phyloP scores from a whole-genome alignment of 2,888 invertebrate species.

The Campopleginae sp. region DNA sequence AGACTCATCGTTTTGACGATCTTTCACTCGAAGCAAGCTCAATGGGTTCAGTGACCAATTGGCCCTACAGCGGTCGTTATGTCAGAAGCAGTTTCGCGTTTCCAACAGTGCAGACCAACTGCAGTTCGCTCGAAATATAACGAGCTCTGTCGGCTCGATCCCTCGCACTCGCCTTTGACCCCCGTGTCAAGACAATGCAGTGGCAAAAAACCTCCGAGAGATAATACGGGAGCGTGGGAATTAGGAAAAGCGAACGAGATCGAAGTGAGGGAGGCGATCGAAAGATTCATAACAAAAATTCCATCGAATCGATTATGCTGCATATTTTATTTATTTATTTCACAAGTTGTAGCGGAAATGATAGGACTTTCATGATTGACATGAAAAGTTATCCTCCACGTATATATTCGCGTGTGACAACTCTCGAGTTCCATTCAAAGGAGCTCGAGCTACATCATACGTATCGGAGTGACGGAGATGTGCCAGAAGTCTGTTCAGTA shows the following conservation, averaged over 20 bases:
- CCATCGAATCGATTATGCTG: slow-evolving; percentile 21
- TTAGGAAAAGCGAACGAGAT: too few relatives aligned
- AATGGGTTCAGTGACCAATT: too few relatives aligned
- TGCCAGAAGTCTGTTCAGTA: slow-evolving; percentile 45
- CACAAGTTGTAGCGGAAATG: background rate
- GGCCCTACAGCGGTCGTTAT: too few relatives aligned
- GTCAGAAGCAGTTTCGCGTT: too few relatives aligned
- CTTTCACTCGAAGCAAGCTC: background rate
- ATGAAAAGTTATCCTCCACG: slow-evolving; percentile 30
- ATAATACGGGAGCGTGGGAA: too few relatives aligned
- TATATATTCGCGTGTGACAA: background rate
- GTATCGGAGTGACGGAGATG: slow-evolving; percentile 1
- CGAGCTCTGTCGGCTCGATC: too few relatives aligned
- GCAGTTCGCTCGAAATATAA: too few relatives aligned
- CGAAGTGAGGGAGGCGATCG: background rate
- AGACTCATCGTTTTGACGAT: background rate
- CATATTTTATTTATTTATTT: slow-evolving; percentile 30
- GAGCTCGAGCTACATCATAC: slow-evolving; percentile 14
- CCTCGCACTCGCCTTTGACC: too few relatives aligned
- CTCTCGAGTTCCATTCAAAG: background rate
- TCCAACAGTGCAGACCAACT: too few relatives aligned
- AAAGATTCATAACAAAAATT: background rate
- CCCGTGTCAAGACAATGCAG: too few relatives aligned
- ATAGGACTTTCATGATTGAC: slow-evolving; percentile 12
- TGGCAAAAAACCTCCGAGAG: too few relatives aligned